These are phyloP conservation scores for Nycticorax nycticorax DNA, from an alignment of 2,113 vertebrate genomes.

Conservation along the genomic window DNA sequence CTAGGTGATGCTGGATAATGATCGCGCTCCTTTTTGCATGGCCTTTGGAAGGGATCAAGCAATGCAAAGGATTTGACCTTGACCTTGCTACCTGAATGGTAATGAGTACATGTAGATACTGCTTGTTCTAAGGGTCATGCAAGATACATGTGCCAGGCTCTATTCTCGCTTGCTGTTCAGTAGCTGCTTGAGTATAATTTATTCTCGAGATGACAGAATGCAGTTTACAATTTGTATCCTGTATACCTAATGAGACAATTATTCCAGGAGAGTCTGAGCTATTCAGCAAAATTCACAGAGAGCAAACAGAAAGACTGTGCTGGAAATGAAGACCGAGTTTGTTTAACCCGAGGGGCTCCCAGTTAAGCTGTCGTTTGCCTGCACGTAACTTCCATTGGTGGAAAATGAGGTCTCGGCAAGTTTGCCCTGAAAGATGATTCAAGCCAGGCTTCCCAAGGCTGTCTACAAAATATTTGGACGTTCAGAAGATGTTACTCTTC, in stretches of 20 bases:
- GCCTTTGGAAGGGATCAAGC: neutral
- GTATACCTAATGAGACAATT: conserved; percentile 34
- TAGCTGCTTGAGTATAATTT: neutral
- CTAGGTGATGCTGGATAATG: neutral
- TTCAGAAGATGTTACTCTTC: neutral
- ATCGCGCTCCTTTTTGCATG: fast-evolving
- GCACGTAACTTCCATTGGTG: neutral
- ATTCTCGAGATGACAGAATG: conserved; percentile 20
- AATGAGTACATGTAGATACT: neutral
- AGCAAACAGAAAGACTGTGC: neutral
- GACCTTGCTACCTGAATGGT: neutral
- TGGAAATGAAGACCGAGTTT: neutral
- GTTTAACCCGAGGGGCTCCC: neutral
- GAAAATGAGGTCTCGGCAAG: neutral
- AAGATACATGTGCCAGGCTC: neutral
- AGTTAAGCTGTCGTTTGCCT: neutral
- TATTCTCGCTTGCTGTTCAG: neutral
- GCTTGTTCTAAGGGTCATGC: neutral
- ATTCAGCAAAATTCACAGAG: neutral
- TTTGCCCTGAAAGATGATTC: neutral
- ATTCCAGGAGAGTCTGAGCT: conserved; percentile 10
- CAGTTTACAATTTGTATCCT: conserved; percentile 22
- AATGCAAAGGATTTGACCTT: neutral
- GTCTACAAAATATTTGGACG: neutral
- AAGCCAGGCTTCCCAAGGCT: neutral